phyloP scores from a whole-genome alignment of 2,113 vertebrate genomes.

The Nesospiza acunhae region DNA sequence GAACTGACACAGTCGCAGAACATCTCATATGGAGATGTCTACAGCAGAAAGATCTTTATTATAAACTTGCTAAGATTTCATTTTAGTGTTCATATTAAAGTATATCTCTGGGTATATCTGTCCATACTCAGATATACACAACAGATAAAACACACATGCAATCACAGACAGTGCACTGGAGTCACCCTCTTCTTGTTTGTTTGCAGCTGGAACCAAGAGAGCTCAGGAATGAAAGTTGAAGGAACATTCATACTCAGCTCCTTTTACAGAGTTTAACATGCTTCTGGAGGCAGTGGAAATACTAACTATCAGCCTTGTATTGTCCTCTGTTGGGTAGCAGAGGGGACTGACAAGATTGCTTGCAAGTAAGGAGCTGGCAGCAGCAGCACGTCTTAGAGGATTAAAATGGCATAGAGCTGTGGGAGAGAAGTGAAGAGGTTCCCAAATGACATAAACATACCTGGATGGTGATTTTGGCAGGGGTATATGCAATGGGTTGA shows the following conservation, averaged over 20 bases:
- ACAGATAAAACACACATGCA: neutral
- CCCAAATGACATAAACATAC: neutral
- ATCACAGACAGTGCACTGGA: neutral
- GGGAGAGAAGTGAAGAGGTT: neutral
- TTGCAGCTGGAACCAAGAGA: neutral
- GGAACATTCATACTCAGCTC: neutral
- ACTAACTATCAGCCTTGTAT: neutral
- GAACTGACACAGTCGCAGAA: neutral
- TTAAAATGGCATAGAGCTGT: neutral
- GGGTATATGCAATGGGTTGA: neutral
- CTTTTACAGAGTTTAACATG: neutral
- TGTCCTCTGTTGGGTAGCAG: fast-evolving
- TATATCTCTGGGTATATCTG: neutral
- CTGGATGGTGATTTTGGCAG: neutral
- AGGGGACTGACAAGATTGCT: neutral
- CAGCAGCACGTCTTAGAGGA: neutral
- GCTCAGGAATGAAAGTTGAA: neutral
- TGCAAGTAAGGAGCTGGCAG: neutral
- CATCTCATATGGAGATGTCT: neutral
- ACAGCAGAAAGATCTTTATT: neutral
- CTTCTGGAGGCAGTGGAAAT: neutral
- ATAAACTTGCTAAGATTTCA: neutral
- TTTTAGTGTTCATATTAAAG: neutral
- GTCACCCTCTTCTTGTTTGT: neutral
- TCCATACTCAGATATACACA: neutral